Base-by-base conservation (phyloP, 2,888 invertebrate genomes). In the Azorinus chamasolen region DNA sequence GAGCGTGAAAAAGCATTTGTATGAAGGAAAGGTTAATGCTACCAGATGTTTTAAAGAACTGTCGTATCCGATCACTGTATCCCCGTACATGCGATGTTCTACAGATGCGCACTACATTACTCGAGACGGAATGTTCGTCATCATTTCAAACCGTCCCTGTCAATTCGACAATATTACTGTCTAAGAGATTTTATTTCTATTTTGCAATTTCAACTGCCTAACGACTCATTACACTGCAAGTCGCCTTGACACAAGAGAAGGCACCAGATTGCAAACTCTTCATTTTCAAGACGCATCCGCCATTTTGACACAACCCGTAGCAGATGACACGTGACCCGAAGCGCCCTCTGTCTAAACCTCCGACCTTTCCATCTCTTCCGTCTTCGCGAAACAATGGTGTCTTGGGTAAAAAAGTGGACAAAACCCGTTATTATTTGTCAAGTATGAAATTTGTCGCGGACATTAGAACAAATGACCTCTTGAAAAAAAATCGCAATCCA, bases 361-460 rank as follows among this genome's bases (percentile, higher is more conserved):
- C 69, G 61, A 77, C 51, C 72, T 59, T 59, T 58, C 43, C 57
- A 55, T 58, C 43, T 63, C 62, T 53, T 43, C 45, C 43, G 43
- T 24, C 37, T 43, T 24, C 20, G 10, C 27, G 63, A 72, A 63
- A 72, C 72, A 77, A 72, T 72, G 68, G 68, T 62, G 48, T 62
- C 51, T 62, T 55, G 37, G 46, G 58, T 54, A 77, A 71, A 72
- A 72, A 62, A 64, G 24, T 57, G 72, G 63, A 58, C 48, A 63
- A 58, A 77, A 75, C 79, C 79, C 79, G 79, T 79, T 79, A 79
- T 79, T 75, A 79, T 79, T 76, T 71, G 72, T 68, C 75, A 75
- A 59, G 54, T 32, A 39, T 50, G 27, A 66, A 64, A 72, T 71
- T 74, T 69, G 58, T 39, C 48, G 46, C 69, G 75, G 68, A 70